Base-by-base conservation (phyloP, 2,797 vertebrate genomes). In the Chiroxiphia lanceolata region DNA sequence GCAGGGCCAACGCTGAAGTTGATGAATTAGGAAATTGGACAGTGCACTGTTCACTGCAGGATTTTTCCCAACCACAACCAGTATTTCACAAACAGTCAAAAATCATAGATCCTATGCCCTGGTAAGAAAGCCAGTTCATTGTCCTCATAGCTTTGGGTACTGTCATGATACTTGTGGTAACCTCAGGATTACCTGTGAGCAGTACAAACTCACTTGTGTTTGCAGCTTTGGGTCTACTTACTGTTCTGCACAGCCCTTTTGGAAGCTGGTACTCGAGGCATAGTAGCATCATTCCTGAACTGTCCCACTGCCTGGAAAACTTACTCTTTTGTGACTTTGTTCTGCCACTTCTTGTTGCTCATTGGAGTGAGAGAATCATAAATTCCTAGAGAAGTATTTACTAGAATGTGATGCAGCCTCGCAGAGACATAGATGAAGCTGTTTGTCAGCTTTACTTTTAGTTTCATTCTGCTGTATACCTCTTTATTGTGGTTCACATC, bases 341-440 rank as follows among this genome's bases (percentile, higher is more conserved):
- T 59, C 5, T 19, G 13, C 47, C 65, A 31, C 22, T 89, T 83
- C 9, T 53, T 1, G 9, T 54, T 61, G 19, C 6, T 72, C 15
- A 11, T 10, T 54, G 47, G 25, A 54, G 23, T 48, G 45, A 70
- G 34, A 68, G 20, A 65, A 16, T 15, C 16, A 6, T 21, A 44
- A 65, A 17, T 80, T 83, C 27, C 25, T 72, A 33, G 3, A 4
- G 18, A n/a, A 59, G n/a, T 44, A 21, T 56, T 88, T 48, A 11
- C 6, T 48, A 0, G 13, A 63, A 7, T 50, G 51, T 40, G 42
- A 13, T 77, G 26, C 0, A 0, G 7, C 50, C 38, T 76, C 34
- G 83, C 22, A 19, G 67, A 64, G 27, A 19, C 20, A 42, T 74
- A 17, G 38, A 18, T 9, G 11, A 25, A 38, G 19, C 22, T 65